A percentile compares a stretch with the other conserved stretches of the same genome.
These are phyloP conservation scores for Eremobia ochroleuca DNA, from an alignment of 2,888 invertebrate genomes.

Conservation along the genomic window DNA sequence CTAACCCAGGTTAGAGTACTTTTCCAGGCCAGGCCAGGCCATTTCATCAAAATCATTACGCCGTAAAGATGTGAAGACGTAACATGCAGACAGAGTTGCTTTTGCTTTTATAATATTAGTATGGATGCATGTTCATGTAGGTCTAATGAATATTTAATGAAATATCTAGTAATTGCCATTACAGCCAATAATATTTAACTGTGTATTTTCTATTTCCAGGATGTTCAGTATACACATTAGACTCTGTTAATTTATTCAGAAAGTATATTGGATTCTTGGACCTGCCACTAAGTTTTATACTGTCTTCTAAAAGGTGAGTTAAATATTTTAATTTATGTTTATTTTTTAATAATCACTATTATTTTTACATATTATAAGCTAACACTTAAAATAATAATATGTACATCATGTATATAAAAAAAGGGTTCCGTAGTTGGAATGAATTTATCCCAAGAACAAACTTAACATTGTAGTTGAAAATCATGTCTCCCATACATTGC, in stretches of 20 bases:
- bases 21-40: too few relatives aligned
- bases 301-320: slow-evolving; percentile 94
- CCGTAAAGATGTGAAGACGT: not conserved
- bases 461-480: too few relatives aligned
- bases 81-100: not conserved
- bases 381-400: not conserved
- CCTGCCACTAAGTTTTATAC: slow-evolving; percentile 94
- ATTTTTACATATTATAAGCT: not conserved
- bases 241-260: slow-evolving; percentile 95
- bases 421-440: too few relatives aligned
- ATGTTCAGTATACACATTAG: slow-evolving; percentile 96
- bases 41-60: not conserved
- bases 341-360: not conserved
- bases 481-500: too few relatives aligned
- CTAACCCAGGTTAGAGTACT: not conserved
- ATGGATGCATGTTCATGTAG: not conserved
- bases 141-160: not conserved
- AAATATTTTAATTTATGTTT: not conserved
- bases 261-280: slow-evolving; percentile 97
- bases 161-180: not conserved
- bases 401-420: not conserved
- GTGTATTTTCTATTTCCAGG: slow-evolving; percentile 88
- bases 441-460: too few relatives aligned
- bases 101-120: not conserved
- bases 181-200: not conserved